These are phyloP conservation scores for Drosophila sproati DNA, from an alignment of 1,140 invertebrate genomes.

Conservation along the genomic window DNA sequence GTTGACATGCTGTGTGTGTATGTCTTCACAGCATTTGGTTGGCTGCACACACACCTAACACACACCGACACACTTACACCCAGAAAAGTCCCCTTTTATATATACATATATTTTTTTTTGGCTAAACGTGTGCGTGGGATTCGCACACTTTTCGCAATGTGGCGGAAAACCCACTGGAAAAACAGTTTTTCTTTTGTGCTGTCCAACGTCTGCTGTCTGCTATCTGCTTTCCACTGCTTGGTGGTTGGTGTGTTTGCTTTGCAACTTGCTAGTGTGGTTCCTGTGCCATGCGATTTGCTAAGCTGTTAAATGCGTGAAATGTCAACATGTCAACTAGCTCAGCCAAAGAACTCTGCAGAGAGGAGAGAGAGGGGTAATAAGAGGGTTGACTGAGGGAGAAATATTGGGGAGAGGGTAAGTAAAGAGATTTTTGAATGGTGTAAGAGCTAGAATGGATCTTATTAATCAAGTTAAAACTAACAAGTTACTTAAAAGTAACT, in stretches of 20 bases:
- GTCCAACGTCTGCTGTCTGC: too few relatives aligned
- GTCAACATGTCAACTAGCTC: conserved; percentile 77
- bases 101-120: neutral
- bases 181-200: conserved; percentile 66
- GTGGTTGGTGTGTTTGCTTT: conserved; percentile 62
- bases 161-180: conserved; percentile 75
- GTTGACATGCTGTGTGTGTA: conserved; percentile 45
- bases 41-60: conserved; percentile 77
- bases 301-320: conserved; percentile 79
- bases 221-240: conserved; percentile 4
- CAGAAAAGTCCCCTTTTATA: conserved; percentile 10
- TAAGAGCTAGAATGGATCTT: too few relatives aligned
- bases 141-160: conserved; percentile 77
- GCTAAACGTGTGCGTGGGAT: conserved; percentile 66
- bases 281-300: conserved; percentile 56
- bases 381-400: neutral
- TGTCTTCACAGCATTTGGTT: neutral
- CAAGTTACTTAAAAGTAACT: too few relatives aligned
- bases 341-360: neutral
- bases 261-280: conserved; percentile 75
- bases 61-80: conserved; percentile 40
- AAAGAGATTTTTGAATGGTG: neutral
- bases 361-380: neutral
- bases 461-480: too few relatives aligned
- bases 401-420: neutral